Percentiles rank a stretch among this genome's conserved stretches.
Evolutionary conservation across 2,797 vertebrate species (phyloP).

Genomic region (Nyctibius grandis): DNA sequence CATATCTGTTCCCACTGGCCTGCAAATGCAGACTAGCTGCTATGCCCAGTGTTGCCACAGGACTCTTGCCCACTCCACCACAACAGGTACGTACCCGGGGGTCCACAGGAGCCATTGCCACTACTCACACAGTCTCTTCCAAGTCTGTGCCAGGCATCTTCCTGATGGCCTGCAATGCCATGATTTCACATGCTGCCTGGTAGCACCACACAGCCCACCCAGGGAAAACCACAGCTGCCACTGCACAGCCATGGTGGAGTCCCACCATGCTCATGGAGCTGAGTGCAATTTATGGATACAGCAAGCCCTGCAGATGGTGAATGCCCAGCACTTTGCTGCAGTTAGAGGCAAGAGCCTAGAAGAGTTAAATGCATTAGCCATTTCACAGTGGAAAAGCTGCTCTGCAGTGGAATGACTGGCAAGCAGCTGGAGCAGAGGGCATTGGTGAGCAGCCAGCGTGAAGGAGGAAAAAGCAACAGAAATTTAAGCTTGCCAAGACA

Average conservation of each 20-base stretch:
- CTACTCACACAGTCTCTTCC: not conserved
- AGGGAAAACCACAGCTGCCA: not conserved
- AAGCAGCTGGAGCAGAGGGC: not conserved
- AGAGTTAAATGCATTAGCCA: not conserved
- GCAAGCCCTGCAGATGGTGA: not conserved
- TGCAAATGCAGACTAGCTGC: not conserved
- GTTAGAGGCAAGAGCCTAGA: rapidly evolving
- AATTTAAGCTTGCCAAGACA: not conserved
- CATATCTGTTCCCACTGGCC: not conserved
- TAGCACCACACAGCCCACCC: not conserved
- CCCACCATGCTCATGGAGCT: rapidly evolving
- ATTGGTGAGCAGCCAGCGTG: not conserved
- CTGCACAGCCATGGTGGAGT: rapidly evolving
- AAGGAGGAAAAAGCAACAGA: not conserved
- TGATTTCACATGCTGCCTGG: rapidly evolving
- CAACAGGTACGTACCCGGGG: rapidly evolving
- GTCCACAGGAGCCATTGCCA: not conserved
- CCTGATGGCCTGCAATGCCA: not conserved
- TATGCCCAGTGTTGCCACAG: rapidly evolving
- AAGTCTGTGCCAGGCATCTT: not conserved
- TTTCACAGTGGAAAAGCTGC: not conserved
- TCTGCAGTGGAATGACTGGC: not conserved
- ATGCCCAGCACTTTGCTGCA: not conserved
- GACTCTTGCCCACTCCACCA: not conserved
- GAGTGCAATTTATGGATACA: too few relatives aligned